These are phyloP conservation scores for Philhelius pedissequus DNA, from an alignment of 2,888 invertebrate genomes.

Conservation along the genomic window DNA sequence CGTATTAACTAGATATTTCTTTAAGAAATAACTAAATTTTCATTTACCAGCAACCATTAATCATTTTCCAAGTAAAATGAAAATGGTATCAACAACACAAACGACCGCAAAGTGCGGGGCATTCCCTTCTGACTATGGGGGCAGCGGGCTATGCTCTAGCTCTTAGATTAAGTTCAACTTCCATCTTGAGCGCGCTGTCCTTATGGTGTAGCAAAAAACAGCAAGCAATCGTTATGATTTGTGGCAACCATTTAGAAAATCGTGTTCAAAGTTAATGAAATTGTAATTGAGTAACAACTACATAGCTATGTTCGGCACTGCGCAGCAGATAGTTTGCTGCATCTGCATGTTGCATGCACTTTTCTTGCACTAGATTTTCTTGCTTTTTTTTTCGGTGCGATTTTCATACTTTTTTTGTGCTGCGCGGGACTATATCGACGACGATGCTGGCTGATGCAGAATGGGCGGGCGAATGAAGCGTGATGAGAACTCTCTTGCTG, in stretches of 20 bases:
- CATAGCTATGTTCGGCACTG: conserved; percentile 34
- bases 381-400: conserved; percentile 15
- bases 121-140: conserved; percentile 26
- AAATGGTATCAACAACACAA: conserved; percentile 63
- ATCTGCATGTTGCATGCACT: conserved; percentile 19
- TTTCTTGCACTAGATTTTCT: conserved; percentile 62
- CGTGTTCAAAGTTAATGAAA: conserved; percentile 79
- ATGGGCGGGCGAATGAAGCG: not conserved
- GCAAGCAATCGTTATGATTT: conserved; percentile 79
- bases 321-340: not conserved
- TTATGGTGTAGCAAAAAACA: conserved; percentile 37
- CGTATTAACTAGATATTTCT: conserved; percentile 62
- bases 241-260: conserved; percentile 78
- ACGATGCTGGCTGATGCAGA: not conserved
- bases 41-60: conserved; percentile 62
- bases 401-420: conserved; percentile 8
- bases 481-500: conserved; percentile 11
- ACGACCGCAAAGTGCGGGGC: not conserved
- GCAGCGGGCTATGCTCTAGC: not conserved
- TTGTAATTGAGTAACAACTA: conserved; percentile 78
- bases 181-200: conserved; percentile 27
- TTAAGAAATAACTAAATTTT: conserved; percentile 64
- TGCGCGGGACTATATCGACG: not conserved
- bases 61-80: conserved; percentile 58
- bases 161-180: conserved; percentile 58